Evolutionary conservation across 2,797 vertebrate species (phyloP).

Genomic region (Scolopax rusticola): DNA sequence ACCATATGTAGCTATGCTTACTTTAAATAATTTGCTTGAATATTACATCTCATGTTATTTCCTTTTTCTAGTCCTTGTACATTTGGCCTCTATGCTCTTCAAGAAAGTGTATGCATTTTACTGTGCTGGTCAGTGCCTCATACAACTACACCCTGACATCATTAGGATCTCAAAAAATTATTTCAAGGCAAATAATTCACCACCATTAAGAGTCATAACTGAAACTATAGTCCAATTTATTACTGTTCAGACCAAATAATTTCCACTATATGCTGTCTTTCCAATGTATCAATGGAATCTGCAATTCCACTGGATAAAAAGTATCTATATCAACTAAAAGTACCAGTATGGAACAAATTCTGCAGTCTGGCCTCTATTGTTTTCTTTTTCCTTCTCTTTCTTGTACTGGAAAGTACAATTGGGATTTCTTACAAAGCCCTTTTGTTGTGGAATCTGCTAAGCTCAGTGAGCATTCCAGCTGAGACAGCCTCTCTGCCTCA

Average conservation of each 20-base stretch:
- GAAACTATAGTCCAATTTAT: background rate
- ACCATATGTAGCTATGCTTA: background rate
- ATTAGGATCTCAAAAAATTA: background rate
- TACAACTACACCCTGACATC: background rate
- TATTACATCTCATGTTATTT: background rate
- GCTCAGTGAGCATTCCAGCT: background rate
- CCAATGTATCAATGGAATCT: background rate
- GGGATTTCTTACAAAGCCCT: slow-evolving; percentile 40
- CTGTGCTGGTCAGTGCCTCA: background rate
- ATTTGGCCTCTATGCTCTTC: background rate
- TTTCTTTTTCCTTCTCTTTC: slow-evolving; percentile 12
- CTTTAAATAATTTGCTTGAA: background rate
- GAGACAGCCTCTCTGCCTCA: background rate
- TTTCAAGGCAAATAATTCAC: slow-evolving; percentile 6
- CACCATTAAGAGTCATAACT: background rate
- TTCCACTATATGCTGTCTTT: background rate
- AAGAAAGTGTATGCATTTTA: background rate
- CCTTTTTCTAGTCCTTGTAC: background rate
- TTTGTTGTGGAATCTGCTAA: slow-evolving; percentile 37
- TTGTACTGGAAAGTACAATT: background rate
- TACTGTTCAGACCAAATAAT: background rate
- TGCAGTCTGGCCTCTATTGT: background rate
- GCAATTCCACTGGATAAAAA: background rate
- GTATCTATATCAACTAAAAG: background rate
- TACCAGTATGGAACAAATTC: background rate